A percentile compares a stretch with the other conserved stretches of the same genome.
These are phyloP conservation scores for Cylindroiulus punctatus DNA, from an alignment of 2,888 invertebrate species.

Conservation along the genomic window DNA sequence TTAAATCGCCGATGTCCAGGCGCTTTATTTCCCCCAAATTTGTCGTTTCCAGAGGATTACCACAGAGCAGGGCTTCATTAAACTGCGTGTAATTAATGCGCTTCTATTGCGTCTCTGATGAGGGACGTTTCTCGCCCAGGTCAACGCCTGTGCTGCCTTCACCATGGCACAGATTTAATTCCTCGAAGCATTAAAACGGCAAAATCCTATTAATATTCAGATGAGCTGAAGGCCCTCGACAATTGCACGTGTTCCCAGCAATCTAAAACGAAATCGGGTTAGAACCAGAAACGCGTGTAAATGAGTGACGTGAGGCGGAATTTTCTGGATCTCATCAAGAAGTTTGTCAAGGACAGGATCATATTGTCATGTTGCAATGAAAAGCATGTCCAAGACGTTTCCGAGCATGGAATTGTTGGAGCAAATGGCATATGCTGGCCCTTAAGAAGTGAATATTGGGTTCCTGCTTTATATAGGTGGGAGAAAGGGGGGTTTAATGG, in stretches of 20 bases:
- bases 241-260: background rate
- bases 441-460: too few species aligned
- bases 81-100: conserved; percentile 23
- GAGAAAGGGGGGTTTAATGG: too few species aligned
- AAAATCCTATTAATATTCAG: conserved; percentile 25
- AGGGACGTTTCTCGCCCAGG: background rate
- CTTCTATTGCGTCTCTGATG: conserved; percentile 6
- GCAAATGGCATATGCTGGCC: too few species aligned
- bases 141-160: background rate
- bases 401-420: too few species aligned
- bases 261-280: background rate
- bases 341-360: too few species aligned
- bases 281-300: background rate
- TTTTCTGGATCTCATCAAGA: background rate
- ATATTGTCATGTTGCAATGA: too few species aligned
- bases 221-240: conserved; percentile 15
- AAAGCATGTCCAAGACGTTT: too few species aligned
- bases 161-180: conserved; percentile 13
- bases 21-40: background rate
- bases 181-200: conserved; percentile 22
- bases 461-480: too few species aligned
- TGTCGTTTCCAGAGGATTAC: conserved; percentile 36
- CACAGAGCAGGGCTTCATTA: background rate
- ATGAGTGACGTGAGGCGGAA: background rate
- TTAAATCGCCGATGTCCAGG: conserved; percentile 27